These are phyloP conservation scores for Peromyscus polionotus DNA, from an alignment of 2,113 vertebrate species.

Conservation along the genomic window DNA sequence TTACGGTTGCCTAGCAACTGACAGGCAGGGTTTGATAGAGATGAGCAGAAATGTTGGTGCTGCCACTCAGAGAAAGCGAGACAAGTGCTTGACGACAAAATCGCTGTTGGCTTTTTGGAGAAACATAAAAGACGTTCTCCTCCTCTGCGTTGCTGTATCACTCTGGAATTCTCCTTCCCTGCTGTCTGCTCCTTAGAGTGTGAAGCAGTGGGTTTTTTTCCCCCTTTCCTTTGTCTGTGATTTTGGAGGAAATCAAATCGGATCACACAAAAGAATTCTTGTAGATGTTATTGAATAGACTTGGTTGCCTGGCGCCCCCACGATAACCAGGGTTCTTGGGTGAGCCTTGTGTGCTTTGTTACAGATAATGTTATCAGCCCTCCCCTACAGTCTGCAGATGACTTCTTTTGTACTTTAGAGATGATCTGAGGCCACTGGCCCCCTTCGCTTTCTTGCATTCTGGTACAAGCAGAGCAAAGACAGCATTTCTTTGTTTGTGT, in stretches of 20 bases:
- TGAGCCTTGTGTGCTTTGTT: neutral
- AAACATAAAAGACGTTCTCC: neutral
- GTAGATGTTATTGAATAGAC: neutral
- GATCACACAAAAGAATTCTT: neutral
- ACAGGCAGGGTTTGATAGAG: slow-evolving; percentile 30
- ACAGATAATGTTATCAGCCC: neutral
- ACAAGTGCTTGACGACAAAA: slow-evolving; percentile 49
- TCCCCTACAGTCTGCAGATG: neutral
- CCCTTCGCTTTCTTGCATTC: neutral
- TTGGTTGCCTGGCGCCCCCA: neutral
- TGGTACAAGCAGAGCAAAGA: neutral
- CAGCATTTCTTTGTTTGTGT: neutral
- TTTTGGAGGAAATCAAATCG: slow-evolving; percentile 52
- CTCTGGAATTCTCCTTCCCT: neutral
- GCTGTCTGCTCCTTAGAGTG: slow-evolving; percentile 32
- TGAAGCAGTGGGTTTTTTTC: neutral
- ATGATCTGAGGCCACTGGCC: neutral
- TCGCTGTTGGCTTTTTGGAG: slow-evolving; percentile 4
- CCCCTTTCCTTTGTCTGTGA: neutral
- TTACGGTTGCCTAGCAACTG: slow-evolving; percentile 80
- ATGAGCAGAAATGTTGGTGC: slow-evolving; percentile 61
- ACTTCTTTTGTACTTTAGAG: neutral
- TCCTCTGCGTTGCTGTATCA: neutral
- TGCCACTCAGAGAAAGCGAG: slow-evolving; percentile 60
- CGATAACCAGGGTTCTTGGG: neutral